Conservation (phyloP, 2,113 vertebrate genomes). For the Xyrauchen texanus region DNA sequence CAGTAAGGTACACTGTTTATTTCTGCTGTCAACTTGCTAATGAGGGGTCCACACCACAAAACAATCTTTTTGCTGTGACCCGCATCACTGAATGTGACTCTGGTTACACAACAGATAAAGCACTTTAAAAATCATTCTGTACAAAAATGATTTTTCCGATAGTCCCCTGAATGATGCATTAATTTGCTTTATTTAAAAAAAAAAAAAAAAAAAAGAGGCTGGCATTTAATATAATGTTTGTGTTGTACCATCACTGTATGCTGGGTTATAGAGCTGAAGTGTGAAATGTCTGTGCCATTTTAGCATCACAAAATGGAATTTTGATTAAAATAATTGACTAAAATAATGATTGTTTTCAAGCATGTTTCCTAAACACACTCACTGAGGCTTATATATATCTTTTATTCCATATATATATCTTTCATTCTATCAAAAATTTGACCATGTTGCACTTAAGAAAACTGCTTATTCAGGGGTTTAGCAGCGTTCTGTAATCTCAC, state of each 20-base stretch:
- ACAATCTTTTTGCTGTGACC: constrained; percentile 47
- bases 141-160: constrained; percentile 53
- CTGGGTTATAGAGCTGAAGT: not conserved
- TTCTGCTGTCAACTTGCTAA: constrained; percentile 59
- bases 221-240: constrained; percentile 31
- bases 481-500: no score
- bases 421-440: no score
- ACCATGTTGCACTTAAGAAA: no score
- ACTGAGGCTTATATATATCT: no score
- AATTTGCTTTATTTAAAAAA: constrained; percentile 46
- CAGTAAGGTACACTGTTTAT: constrained; percentile 58
- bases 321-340: no score
- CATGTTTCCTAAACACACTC: no score
- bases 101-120: constrained; percentile 58
- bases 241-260: constrained; percentile 9
- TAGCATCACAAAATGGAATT: no score
- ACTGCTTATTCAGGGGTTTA: no score
- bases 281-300: no score
- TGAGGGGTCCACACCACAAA: constrained; percentile 56
- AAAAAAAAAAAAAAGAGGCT: constrained; percentile 20
- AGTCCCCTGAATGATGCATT: not conserved
- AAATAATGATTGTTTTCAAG: no score
- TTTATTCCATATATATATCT: no score
- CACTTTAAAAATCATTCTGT: constrained; percentile 57
- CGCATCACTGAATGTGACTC: constrained; percentile 51